These are phyloP conservation scores for Asarcornis scutulata DNA, from an alignment of 2,113 vertebrate genomes.

Conservation along the genomic window DNA sequence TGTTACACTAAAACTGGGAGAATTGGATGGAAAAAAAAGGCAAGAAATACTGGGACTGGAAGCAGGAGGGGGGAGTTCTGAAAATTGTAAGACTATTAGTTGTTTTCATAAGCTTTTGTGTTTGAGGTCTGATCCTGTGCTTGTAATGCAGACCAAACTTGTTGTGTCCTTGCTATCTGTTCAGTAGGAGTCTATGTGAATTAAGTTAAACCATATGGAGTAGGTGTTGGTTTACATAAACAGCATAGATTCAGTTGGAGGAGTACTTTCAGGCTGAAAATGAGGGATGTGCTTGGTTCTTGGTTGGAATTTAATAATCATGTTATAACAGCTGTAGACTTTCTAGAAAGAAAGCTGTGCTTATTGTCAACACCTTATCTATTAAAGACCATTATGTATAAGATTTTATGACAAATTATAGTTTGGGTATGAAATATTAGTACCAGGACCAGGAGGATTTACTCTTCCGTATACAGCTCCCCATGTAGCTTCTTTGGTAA, in stretches of 20 bases:
- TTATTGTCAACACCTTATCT: constrained; percentile 14
- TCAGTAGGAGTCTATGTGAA: background rate
- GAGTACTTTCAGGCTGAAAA: background rate
- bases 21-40: background rate
- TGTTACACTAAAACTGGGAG: background rate
- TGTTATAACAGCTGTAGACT: background rate
- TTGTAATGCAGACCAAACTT: background rate
- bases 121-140: background rate
- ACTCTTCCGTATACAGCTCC: background rate
- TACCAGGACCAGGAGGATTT: background rate
- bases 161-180: background rate
- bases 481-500: background rate
- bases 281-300: constrained; percentile 8
- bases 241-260: background rate
- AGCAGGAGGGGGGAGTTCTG: background rate
- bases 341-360: background rate
- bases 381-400: background rate
- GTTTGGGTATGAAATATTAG: background rate
- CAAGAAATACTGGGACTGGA: background rate
- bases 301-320: constrained; percentile 17
- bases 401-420: background rate
- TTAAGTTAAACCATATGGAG: constrained; percentile 15
- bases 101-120: background rate
- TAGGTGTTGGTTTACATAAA: background rate
- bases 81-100: background rate